Conservation (phyloP, 2,888 invertebrate species). For the Nezara viridula region DNA sequence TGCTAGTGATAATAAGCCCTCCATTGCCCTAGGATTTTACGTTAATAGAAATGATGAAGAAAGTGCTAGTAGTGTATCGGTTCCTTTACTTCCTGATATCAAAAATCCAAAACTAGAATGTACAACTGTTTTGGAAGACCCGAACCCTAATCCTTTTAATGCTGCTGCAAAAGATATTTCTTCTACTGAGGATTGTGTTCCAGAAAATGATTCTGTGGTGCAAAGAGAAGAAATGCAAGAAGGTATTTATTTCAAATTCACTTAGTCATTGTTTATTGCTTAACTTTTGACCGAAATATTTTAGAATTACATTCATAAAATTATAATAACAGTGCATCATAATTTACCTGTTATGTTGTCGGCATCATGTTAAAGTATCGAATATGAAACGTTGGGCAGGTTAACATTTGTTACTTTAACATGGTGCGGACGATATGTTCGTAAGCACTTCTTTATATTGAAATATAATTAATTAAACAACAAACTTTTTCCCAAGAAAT, state of each 20-base stretch:
- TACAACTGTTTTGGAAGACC: neutral
- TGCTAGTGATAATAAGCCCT: neutral
- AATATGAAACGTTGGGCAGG: no score
- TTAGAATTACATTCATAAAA: neutral
- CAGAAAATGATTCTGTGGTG: neutral
- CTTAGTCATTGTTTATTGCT: neutral
- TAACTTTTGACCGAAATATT: neutral
- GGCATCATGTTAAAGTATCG: no score
- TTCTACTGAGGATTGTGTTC: neutral
- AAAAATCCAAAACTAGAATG: neutral
- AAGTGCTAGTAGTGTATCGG: neutral
- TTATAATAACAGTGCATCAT: neutral
- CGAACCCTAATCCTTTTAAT: neutral
- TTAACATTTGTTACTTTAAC: no score
- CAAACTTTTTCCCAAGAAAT: no score
- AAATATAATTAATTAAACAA: no score
- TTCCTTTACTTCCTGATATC: neutral
- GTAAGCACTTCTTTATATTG: neutral
- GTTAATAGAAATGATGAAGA: constrained; percentile 6
- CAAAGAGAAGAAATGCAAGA: neutral
- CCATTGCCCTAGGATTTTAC: neutral
- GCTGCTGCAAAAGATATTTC: neutral
- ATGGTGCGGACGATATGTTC: neutral
- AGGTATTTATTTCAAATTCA: neutral
- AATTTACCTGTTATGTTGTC: neutral